These are phyloP conservation scores for Melanaphis sacchari DNA, from an alignment of 1,140 invertebrate genomes.

Conservation along the genomic window DNA sequence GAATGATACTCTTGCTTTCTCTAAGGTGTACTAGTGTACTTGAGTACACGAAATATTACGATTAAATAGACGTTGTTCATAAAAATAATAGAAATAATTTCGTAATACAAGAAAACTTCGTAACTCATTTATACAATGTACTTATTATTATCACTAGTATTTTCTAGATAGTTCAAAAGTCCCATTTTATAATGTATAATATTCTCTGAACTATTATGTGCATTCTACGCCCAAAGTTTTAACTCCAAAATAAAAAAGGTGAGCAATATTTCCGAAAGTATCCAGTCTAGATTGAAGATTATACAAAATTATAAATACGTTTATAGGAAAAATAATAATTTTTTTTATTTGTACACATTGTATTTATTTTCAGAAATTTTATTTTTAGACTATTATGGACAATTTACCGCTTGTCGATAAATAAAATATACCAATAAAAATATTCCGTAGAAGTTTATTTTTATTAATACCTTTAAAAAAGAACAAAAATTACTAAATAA, in stretches of 20 bases:
- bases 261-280: not conserved
- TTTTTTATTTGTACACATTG: not conserved
- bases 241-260: not conserved
- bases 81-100: slow-evolving; percentile 36
- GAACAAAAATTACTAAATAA: not conserved
- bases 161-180: not conserved
- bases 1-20: slow-evolving; percentile 49
- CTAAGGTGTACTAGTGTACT: not conserved
- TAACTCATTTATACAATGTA: not conserved
- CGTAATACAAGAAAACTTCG: not conserved
- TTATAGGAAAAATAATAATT: not conserved
- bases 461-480: not conserved
- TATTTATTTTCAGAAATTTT: not conserved
- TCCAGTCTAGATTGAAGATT: not conserved
- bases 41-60: not conserved
- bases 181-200: not conserved
- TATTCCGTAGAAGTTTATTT: not conserved
- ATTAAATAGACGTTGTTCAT: slow-evolving; percentile 22
- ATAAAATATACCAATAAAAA: not conserved
- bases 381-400: too few relatives aligned
- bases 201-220: not conserved
- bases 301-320: not conserved
- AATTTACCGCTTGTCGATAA: not conserved
- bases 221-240: not conserved
- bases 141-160: not conserved